These are phyloP conservation scores for Sebastes vulpes DNA, from an alignment of 2,797 vertebrate genomes.

Conservation along the genomic window DNA sequence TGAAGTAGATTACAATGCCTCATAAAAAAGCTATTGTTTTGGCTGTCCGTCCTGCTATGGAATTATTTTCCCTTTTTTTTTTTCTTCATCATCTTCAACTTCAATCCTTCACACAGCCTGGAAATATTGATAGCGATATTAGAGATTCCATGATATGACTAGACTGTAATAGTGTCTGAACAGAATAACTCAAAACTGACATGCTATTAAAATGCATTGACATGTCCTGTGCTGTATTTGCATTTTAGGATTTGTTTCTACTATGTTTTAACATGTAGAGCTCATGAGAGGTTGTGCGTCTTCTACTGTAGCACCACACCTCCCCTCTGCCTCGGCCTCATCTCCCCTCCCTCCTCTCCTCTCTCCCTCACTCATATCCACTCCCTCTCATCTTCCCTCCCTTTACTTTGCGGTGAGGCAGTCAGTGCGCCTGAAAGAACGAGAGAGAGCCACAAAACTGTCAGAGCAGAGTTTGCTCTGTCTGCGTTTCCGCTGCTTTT, in stretches of 20 bases:
- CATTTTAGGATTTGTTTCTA: not conserved
- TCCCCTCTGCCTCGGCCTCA: conserved; percentile 42
- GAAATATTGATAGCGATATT: not conserved
- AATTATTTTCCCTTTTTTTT: not conserved
- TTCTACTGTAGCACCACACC: conserved; percentile 22
- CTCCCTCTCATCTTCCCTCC: conserved; percentile 71
- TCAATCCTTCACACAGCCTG: not conserved
- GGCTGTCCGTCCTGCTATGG: not conserved
- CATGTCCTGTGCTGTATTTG: not conserved
- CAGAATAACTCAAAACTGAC: not conserved
- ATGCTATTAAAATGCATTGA: not conserved
- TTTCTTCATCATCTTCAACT: not conserved
- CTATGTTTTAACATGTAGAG: not conserved
- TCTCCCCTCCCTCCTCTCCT: conserved; percentile 40
- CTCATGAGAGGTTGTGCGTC: conserved; percentile 32
- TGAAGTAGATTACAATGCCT: not conserved
- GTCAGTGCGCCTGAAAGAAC: conserved; percentile 61
- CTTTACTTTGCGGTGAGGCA: conserved; percentile 68
- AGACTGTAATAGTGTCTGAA: not conserved
- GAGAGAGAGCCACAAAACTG: conserved; percentile 64
- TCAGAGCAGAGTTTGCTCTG: conserved; percentile 59
- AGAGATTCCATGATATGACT: not conserved
- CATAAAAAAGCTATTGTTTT: conserved; percentile 2
- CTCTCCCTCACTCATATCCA: conserved; percentile 66
- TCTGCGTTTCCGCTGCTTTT: conserved; percentile 15